Percentiles rank a stretch among this genome's conserved stretches.
phyloP scores from a whole-genome alignment of 2,797 vertebrate species.

The Hydrolagus colliei region DNA sequence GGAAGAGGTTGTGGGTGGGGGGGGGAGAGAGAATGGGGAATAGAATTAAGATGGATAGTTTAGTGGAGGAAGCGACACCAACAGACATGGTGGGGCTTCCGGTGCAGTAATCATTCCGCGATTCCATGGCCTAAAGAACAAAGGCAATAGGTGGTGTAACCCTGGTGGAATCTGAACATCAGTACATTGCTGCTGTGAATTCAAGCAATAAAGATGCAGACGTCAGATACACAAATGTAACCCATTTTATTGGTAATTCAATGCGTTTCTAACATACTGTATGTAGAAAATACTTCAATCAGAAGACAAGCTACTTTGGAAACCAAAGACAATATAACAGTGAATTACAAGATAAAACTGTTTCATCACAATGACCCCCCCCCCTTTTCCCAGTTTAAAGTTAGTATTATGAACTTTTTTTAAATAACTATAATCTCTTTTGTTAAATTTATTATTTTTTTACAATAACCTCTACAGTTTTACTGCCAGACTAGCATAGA shows the following conservation, averaged over 20 bases:
- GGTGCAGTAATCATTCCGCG: too few relatives aligned
- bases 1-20: too few relatives aligned
- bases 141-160: too few relatives aligned
- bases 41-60: too few relatives aligned
- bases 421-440: conserved; percentile 71
- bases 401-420: conserved; percentile 68
- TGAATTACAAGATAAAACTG: conserved; percentile 77
- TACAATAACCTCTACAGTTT: conserved; percentile 70
- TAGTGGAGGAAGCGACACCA: too few relatives aligned
- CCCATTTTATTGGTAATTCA: conserved; percentile 64
- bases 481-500: conserved; percentile 72
- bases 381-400: conserved; percentile 62
- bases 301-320: conserved; percentile 82
- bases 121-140: background rate
- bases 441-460: conserved; percentile 71
- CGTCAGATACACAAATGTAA: conserved; percentile 67
- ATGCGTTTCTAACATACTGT: conserved; percentile 70
- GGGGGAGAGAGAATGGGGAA: too few relatives aligned
- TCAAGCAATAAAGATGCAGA: background rate
- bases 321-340: conserved; percentile 74
- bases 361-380: conserved; percentile 70
- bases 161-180: background rate
- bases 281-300: conserved; percentile 72
- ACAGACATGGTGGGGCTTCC: too few relatives aligned
- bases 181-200: background rate